phyloP scores from a whole-genome alignment of 2,113 vertebrate species.

The Pedetes capensis region DNA sequence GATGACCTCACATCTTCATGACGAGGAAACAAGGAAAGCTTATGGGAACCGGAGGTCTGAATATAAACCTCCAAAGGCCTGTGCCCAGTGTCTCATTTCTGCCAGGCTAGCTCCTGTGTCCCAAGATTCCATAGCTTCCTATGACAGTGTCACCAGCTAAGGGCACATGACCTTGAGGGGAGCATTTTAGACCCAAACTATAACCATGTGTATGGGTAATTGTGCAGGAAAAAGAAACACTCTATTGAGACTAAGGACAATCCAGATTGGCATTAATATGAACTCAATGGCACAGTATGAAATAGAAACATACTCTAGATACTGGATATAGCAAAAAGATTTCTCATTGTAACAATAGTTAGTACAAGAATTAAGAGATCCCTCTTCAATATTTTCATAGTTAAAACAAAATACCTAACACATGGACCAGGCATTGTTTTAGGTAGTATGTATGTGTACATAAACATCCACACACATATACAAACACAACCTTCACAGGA shows the following conservation, averaged over 20 bases:
- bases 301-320: background rate
- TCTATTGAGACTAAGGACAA: background rate
- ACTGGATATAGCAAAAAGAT: background rate
- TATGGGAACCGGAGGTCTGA: no score
- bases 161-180: no score
- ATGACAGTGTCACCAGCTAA: no score
- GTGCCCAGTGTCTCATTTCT: no score
- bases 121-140: no score
- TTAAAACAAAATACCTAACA: background rate
- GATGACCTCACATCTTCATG: no score
- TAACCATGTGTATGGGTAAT: no score
- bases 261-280: background rate
- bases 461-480: background rate
- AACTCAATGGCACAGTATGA: background rate
- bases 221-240: background rate
- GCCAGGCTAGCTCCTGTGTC: no score
- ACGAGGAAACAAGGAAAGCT: no score
- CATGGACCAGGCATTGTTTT: background rate
- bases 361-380: background rate
- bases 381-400: background rate
- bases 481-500: background rate
- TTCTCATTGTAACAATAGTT: background rate
- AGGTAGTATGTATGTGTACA: background rate
- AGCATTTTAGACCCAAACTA: no score
- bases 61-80: no score